Evolutionary conservation across 2,888 invertebrate genomes (phyloP).

Genomic region (Criorhina ranunculi): DNA sequence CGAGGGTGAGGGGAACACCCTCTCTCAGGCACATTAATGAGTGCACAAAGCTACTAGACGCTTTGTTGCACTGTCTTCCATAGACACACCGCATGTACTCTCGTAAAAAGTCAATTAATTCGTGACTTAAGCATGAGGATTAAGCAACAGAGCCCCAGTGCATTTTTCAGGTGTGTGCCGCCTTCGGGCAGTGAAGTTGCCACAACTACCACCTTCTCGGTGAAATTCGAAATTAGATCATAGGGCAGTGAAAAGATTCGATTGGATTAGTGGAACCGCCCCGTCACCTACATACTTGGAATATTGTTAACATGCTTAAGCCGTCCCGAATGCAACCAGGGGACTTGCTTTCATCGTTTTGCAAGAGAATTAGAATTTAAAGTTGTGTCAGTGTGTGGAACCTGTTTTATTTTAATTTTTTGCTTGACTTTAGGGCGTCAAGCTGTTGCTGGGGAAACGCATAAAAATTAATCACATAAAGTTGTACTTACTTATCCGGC

Average conservation of each 20-base stretch:
- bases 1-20: slow-evolving; percentile 48
- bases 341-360: slow-evolving; percentile 13
- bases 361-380: slow-evolving; percentile 39
- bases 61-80: slow-evolving; percentile 31
- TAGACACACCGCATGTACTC: not conserved
- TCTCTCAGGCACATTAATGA: slow-evolving; percentile 15
- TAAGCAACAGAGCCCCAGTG: slow-evolving; percentile 43
- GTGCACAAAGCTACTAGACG: slow-evolving; percentile 28
- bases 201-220: slow-evolving; percentile 2
- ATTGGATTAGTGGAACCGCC: slow-evolving; percentile 27
- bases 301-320: slow-evolving; percentile 17
- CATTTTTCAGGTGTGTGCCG: slow-evolving; percentile 44
- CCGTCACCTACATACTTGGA: slow-evolving; percentile 17
- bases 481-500: too few species aligned
- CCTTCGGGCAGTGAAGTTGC: not conserved
- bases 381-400: slow-evolving; percentile 4
- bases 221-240: slow-evolving; percentile 62
- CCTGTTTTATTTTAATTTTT: slow-evolving; percentile 10
- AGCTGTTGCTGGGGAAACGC: too few species aligned
- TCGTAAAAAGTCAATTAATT: slow-evolving; percentile 57
- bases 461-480: too few species aligned
- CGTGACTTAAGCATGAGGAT: slow-evolving; percentile 55
- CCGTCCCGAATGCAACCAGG: slow-evolving; percentile 15
- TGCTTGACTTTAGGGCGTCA: too few species aligned
- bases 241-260: slow-evolving; percentile 43